phyloP scores from a whole-genome alignment of 2,797 vertebrate genomes.

The Micromesistius poutassou region DNA sequence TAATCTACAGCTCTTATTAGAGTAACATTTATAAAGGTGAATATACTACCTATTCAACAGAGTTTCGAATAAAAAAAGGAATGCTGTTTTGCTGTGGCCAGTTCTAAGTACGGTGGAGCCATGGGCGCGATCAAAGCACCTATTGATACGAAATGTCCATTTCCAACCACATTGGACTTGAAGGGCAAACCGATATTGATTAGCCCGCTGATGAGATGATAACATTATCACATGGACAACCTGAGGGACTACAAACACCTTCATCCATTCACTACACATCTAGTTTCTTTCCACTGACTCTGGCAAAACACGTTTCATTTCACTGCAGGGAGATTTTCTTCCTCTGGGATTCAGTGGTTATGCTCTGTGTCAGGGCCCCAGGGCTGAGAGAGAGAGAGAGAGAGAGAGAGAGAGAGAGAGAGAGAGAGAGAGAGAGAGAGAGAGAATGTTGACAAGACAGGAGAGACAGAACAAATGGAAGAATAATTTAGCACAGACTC shows the following conservation, averaged over 20 bases:
- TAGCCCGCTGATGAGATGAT: not conserved
- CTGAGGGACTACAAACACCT: not conserved
- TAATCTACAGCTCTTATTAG: too few species aligned
- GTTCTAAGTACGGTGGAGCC: too few species aligned
- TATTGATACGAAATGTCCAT: too few species aligned
- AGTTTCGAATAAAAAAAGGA: too few species aligned
- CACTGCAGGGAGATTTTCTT: conserved; percentile 52
- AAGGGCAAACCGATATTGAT: too few species aligned
- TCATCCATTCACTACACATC: not conserved
- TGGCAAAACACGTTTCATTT: conserved; percentile 58
- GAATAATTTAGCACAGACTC: conserved; percentile 73
- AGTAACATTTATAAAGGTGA: too few species aligned
- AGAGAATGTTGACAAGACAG: conserved; percentile 1
- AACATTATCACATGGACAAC: not conserved
- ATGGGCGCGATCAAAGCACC: too few species aligned
- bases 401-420: conserved; percentile 32
- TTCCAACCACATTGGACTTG: too few species aligned
- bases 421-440: conserved; percentile 42
- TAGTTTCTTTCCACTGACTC: conserved; percentile 42
- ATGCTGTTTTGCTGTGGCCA: too few species aligned
- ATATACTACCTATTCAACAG: too few species aligned
- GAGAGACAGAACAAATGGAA: conserved; percentile 57
- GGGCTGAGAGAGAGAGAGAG: conserved; percentile 12
- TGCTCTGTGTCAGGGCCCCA: conserved; percentile 53
- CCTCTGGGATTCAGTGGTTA: conserved; percentile 41